These are phyloP conservation scores for Colletes latitarsis DNA, from an alignment of 1,140 invertebrate genomes.

Conservation along the genomic window DNA sequence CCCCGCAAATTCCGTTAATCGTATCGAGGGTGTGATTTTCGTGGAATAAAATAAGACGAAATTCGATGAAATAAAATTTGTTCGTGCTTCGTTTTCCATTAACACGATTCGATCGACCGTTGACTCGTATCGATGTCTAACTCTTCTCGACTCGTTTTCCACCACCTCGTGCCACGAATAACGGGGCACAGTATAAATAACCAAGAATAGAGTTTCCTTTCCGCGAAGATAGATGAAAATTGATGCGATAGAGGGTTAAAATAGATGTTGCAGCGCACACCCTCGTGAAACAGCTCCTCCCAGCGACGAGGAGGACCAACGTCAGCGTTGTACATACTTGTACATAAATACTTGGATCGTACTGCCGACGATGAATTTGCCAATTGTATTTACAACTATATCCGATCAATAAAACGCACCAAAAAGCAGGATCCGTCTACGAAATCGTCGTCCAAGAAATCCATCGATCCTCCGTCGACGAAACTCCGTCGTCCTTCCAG, in stretches of 20 bases:
- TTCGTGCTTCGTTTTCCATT: too few relatives aligned
- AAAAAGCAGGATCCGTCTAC: constrained; percentile 45
- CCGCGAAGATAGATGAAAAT: too few relatives aligned
- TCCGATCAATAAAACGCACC: constrained; percentile 78
- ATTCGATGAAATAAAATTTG: too few relatives aligned
- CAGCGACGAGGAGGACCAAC: constrained; percentile 14
- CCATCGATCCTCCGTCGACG: not conserved
- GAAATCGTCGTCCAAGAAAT: not conserved
- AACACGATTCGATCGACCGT: too few relatives aligned
- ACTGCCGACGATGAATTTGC: constrained; percentile 72
- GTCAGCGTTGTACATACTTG: constrained; percentile 74
- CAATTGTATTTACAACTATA: constrained; percentile 78
- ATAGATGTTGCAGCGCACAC: constrained; percentile 43
- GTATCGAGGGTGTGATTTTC: too few relatives aligned
- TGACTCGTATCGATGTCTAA: too few relatives aligned
- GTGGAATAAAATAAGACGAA: too few relatives aligned
- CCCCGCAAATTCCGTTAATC: too few relatives aligned
- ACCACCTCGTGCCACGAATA: too few relatives aligned
- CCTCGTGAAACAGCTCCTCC: constrained; percentile 35
- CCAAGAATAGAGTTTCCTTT: too few relatives aligned
- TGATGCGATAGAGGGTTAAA: constrained; percentile 1
- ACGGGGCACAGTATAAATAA: too few relatives aligned
- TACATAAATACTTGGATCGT: constrained; percentile 75
- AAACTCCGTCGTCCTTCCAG: not conserved
- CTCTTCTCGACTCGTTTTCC: too few relatives aligned